Base-by-base conservation (phyloP, 2,888 invertebrate species). In the Hemicrepidius hirtus region DNA sequence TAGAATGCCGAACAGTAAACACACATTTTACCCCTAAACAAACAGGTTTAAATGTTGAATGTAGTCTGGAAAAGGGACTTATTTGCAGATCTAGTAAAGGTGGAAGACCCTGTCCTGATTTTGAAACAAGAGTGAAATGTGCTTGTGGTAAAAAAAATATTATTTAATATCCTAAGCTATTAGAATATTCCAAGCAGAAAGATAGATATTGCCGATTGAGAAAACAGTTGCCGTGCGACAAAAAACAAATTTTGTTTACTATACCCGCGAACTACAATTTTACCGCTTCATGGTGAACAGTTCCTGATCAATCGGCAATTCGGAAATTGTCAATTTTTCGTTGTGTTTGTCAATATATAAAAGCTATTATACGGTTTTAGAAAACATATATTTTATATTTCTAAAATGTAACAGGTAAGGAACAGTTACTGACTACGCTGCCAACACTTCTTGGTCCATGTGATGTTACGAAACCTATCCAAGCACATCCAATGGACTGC, bases 91-190 rank as follows among this genome's bases (percentile, higher is more conserved):
- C 87, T 2, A 77, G 81, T 24, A 75, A 68, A 13, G 81, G 81
- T 68, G 78, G 79, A 3, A 73, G 77, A 60, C 80, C 85, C 0
- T 97, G 97, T 79, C 89, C 91, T 0, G 96, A 97, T 87, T 96
- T 96, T 82, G 96, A 97, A 86, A 92, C 96, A 59, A 89, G 94
- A 32, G 92, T 95, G 0, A 88, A 90, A 44, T 96, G 96, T 82
- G 85, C 88, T 66, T 94, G 94, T 82, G 86, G 84, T 84, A 80
- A 78, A 77, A 72, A 18, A n/a, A n/a, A n/a, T n/a, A n/a, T n/a
- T n/a, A n/a, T n/a, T n/a, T n/a, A n/a, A n/a, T n/a, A n/a, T n/a
- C n/a, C n/a, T n/a, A n/a, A n/a, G n/a, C n/a, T n/a, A n/a, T n/a
- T n/a, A n/a, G n/a, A n/a, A n/a, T n/a, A n/a, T n/a, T n/a, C n/a